Conservation (phyloP, 2,888 invertebrate genomes). For the Crepidodera aurea region DNA sequence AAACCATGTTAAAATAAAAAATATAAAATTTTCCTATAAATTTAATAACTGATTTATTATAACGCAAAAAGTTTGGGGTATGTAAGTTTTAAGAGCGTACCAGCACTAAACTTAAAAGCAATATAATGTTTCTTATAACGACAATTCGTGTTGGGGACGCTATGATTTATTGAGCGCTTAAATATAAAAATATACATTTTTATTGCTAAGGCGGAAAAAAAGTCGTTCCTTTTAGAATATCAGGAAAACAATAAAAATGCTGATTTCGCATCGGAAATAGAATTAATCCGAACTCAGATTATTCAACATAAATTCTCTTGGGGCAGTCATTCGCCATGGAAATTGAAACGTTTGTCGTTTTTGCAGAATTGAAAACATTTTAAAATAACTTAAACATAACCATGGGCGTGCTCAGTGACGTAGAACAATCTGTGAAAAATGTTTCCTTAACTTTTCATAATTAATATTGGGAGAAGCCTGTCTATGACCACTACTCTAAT, state of each 20-base stretch:
- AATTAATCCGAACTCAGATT: constrained; percentile 22
- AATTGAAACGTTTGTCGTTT: not conserved
- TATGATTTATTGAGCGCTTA: constrained; percentile 23
- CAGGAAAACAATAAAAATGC: constrained; percentile 27
- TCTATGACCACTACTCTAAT: too few relatives aligned
- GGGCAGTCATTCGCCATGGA: not conserved
- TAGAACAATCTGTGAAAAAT: too few relatives aligned
- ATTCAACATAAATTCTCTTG: constrained; percentile 15
- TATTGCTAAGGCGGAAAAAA: constrained; percentile 21
- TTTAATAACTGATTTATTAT: not conserved
- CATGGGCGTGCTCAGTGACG: too few relatives aligned
- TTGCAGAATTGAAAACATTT: not conserved
- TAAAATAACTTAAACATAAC: not conserved
- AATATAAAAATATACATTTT: constrained; percentile 27
- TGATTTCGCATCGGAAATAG: constrained; percentile 26
- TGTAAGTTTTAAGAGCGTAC: not conserved
- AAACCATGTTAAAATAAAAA: too few relatives aligned
- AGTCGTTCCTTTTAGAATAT: constrained; percentile 3
- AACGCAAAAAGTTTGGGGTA: not conserved
- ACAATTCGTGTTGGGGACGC: constrained; percentile 14
- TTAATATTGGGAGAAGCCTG: too few relatives aligned
- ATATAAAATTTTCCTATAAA: not conserved
- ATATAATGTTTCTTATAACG: constrained; percentile 25
- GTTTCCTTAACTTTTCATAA: too few relatives aligned
- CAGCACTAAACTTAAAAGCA: constrained; percentile 18